phyloP scores from a whole-genome alignment of 2,888 invertebrate species.

The Cancer borealis region DNA sequence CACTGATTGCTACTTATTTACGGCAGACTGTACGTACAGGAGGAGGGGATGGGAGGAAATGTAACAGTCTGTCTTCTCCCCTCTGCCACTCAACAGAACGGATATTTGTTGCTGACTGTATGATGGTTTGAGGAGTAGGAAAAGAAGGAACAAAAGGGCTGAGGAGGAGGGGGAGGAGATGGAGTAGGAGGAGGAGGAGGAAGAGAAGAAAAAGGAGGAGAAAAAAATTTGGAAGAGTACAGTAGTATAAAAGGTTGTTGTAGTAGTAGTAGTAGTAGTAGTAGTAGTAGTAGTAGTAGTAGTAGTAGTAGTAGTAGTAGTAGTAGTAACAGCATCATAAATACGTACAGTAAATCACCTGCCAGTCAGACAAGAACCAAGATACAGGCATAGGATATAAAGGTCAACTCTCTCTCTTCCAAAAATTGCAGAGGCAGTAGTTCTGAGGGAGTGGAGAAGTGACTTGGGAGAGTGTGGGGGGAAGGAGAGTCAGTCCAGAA shows the following conservation, averaged over 20 bases:
- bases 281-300: neutral
- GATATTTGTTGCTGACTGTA: neutral
- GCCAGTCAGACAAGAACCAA: constrained; percentile 57
- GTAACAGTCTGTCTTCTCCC: neutral
- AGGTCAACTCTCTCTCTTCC: neutral
- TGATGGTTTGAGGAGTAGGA: neutral
- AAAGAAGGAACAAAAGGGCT: neutral
- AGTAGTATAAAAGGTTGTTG: neutral
- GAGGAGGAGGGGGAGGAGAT: neutral
- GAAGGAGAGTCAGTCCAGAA: neutral
- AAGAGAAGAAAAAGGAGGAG: neutral
- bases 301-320: neutral
- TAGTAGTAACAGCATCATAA: neutral
- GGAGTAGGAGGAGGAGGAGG: neutral
- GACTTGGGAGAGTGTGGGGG: neutral
- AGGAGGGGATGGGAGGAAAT: neutral
- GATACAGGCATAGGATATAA: constrained; percentile 64
- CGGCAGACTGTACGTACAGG: constrained; percentile 48
- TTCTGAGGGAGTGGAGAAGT: neutral
- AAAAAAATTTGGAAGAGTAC: neutral
- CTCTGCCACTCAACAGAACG: neutral
- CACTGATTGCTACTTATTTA: constrained; percentile 70
- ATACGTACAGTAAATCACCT: neutral
- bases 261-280: neutral
- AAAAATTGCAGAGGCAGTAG: neutral